Evolutionary conservation across 30 jellyfish, hydroid and myxozoan species (phyloP).

Genomic region (Chrysaora quinquecirrha): DNA sequence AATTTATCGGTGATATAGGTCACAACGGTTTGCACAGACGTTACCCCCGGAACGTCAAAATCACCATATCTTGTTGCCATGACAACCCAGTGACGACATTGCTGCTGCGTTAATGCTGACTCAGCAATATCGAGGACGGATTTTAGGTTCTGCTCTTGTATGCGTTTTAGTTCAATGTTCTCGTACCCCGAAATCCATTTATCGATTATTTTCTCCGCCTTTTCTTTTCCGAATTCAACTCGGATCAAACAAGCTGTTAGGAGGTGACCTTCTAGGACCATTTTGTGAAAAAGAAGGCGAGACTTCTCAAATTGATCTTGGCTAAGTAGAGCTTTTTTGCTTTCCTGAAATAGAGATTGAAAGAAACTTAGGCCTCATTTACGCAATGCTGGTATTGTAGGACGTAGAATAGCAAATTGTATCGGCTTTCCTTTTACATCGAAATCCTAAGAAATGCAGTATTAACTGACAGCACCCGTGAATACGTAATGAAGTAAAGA

Average conservation of each 20-base stretch:
- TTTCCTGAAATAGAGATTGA: no score
- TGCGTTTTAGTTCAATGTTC: constrained; percentile 43
- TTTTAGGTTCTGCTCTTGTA: constrained; percentile 55
- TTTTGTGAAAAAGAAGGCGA: constrained; percentile 41
- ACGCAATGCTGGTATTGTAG: no score
- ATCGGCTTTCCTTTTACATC: no score
- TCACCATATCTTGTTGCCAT: constrained; percentile 74
- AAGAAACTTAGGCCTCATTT: no score
- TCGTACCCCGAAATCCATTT: constrained; percentile 77
- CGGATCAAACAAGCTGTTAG: constrained; percentile 66
- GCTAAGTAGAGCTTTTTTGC: constrained; percentile 60
- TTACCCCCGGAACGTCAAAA: constrained; percentile 42
- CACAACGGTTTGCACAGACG: constrained; percentile 26
- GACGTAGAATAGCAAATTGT: no score
- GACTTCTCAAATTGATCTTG: constrained; percentile 62
- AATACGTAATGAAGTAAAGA: no score
- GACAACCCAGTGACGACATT: constrained; percentile 75
- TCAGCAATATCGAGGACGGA: constrained; percentile 74
- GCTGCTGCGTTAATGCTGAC: constrained; percentile 56
- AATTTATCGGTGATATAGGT: constrained; percentile 63
- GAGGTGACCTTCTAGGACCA: constrained; percentile 57
- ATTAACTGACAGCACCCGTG: no score
- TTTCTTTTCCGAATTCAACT: constrained; percentile 52
- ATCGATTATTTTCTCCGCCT: constrained; percentile 54
- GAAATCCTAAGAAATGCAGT: no score